phyloP scores from a whole-genome alignment of 2,888 invertebrate genomes.

The Erebia palarica region DNA sequence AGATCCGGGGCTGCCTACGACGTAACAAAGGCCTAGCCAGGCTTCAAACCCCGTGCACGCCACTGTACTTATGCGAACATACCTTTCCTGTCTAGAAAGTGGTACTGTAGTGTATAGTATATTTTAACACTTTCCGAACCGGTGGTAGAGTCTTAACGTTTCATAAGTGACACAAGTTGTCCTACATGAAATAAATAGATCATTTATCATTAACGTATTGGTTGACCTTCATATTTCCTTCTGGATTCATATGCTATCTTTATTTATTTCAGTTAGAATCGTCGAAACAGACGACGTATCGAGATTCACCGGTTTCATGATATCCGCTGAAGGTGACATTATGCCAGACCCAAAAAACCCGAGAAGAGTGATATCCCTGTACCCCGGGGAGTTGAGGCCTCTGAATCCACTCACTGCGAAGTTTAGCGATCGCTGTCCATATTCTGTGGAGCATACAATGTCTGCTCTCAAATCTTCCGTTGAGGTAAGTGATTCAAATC shows the following conservation, averaged over 20 bases:
- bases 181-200: no score
- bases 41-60: no score
- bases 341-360: conserved; percentile 66
- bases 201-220: no score
- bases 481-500: conserved; percentile 52
- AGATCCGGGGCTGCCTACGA: no score
- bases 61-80: no score
- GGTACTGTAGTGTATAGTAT: no score
- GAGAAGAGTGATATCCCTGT: conserved; percentile 53
- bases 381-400: conserved; percentile 66
- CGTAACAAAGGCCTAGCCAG: no score
- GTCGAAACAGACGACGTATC: conserved; percentile 62
- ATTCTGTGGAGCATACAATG: conserved; percentile 68
- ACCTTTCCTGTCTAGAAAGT: no score
- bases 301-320: conserved; percentile 66
- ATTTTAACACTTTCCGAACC: no score
- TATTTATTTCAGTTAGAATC: conserved; percentile 57
- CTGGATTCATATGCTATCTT: not conserved
- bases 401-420: conserved; percentile 54
- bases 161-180: no score
- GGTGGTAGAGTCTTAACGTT: no score
- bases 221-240: no score
- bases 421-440: conserved; percentile 67
- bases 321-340: conserved; percentile 70
- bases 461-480: conserved; percentile 58